Evolutionary conservation across 2,113 vertebrate genomes (phyloP).

Genomic region (Cynocephalus volans): DNA sequence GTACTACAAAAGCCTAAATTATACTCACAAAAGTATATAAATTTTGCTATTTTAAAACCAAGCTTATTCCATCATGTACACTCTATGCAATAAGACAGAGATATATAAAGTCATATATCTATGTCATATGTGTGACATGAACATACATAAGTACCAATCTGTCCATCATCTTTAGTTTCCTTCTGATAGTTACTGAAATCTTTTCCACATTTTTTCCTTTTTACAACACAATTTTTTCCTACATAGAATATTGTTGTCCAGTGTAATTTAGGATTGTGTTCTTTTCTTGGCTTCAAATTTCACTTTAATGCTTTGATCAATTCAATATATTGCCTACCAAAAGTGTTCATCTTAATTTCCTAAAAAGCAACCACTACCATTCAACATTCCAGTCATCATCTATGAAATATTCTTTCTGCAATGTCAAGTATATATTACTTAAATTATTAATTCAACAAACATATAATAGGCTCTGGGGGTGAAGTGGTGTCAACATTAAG

Average conservation of each 20-base stretch:
- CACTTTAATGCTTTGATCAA: background rate
- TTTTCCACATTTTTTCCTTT: background rate
- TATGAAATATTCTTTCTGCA: background rate
- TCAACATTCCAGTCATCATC: background rate
- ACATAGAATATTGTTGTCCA: background rate
- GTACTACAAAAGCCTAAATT: background rate
- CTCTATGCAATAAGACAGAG: background rate
- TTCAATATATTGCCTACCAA: background rate
- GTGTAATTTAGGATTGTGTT: background rate
- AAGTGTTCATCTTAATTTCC: background rate
- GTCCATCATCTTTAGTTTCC: background rate
- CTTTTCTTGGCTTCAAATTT: constrained; percentile 17
- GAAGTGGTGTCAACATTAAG: background rate
- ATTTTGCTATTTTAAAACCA: constrained; percentile 37
- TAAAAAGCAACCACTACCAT: background rate
- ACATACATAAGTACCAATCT: background rate
- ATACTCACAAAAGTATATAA: background rate
- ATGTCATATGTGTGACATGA: background rate
- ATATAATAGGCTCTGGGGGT: background rate
- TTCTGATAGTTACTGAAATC: background rate
- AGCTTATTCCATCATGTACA: background rate
- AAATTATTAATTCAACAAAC: background rate
- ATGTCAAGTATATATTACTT: background rate
- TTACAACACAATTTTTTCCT: background rate
- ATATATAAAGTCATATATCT: background rate